A percentile compares a stretch with the other conserved stretches of the same genome.
phyloP scores from a whole-genome alignment of 2,113 vertebrate species.

The Poeciliopsis turrubarensis region DNA sequence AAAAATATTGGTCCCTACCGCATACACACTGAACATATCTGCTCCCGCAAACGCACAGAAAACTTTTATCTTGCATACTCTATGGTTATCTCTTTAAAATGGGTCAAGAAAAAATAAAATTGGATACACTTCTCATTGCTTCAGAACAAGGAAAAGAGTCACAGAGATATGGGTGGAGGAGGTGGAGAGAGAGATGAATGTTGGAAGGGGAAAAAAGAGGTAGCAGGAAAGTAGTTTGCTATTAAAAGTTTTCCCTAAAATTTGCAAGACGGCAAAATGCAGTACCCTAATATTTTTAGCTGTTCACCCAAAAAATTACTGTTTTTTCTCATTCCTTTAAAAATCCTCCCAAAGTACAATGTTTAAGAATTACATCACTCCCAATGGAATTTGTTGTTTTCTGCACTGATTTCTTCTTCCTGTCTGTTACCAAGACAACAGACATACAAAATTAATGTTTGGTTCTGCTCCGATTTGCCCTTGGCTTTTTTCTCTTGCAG shows the following conservation, averaged over 20 bases:
- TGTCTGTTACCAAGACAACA: slow-evolving; percentile 64
- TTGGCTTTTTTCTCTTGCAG: slow-evolving; percentile 24
- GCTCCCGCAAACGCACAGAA: slow-evolving; percentile 29
- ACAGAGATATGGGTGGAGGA: slow-evolving; percentile 31
- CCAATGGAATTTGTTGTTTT: slow-evolving; percentile 32
- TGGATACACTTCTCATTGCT: slow-evolving; percentile 44
- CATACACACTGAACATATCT: slow-evolving; percentile 7
- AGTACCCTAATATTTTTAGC: slow-evolving; percentile 24
- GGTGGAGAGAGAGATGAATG: slow-evolving; percentile 17
- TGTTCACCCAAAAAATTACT: background rate
- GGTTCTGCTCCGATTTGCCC: slow-evolving; percentile 42
- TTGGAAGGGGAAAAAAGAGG: background rate
- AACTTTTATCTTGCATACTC: slow-evolving; percentile 58
- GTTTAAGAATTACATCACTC: slow-evolving; percentile 31
- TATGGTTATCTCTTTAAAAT: slow-evolving; percentile 63
- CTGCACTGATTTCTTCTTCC: slow-evolving; percentile 20
- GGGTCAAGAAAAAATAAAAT: slow-evolving; percentile 68
- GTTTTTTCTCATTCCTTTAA: slow-evolving; percentile 15
- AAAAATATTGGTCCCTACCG: slow-evolving; percentile 53
- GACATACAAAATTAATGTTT: slow-evolving; percentile 50
- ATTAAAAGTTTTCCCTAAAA: slow-evolving; percentile 52
- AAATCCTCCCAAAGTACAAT: slow-evolving; percentile 27
- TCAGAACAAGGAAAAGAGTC: slow-evolving; percentile 48
- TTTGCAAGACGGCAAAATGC: slow-evolving; percentile 35
- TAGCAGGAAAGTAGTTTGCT: slow-evolving; percentile 23